Base-by-base conservation (phyloP, 2,888 invertebrate genomes). In the Carterocephalus palaemon region DNA sequence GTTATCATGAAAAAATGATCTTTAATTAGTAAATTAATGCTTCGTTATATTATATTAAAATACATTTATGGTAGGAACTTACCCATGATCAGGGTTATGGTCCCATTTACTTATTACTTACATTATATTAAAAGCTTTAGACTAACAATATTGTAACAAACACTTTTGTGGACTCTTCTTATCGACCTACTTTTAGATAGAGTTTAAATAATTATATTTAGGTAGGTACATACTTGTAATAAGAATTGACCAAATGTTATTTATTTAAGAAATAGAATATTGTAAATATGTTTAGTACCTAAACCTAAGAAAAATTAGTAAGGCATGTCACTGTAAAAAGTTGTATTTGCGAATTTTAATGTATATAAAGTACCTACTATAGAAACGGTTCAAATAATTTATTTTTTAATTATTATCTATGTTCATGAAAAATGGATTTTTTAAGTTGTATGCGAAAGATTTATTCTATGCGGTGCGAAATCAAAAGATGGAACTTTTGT, bases 171-270 rank as follows among this genome's bases (percentile, higher is more conserved):
- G 12, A 36, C 20, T 24, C 19, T 16, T 43, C 37, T 45, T 6
- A n/a, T n/a, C n/a, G n/a, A n/a, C n/a, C n/a, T 45, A 31, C 13
- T 15, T 33, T 26, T 31, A 45, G 22, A 23, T 13, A 31, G 9
- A 16, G 36, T 22, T 33, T 28, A 38, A 38, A 37, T 46, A 26
- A 38, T 38, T 13, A 24, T 6, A n/a, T 24, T 24, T 67, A 71
- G 65, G 69, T n/a, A n/a, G n/a, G n/a, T 67, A 76, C 68, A 70
- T 75, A 72, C 59, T 59, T 64, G 56, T 64, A 66, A 66, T 82
- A 85, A 82, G 82, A 80, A 82, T 83, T 83, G 85, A 85, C 85
- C 85, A 85, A 85, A 83, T 65, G 74, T 84, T 81, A 62, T 74
- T 84, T 82, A 83, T 69, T 75, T 73, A 49, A 51, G 40, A 40